phyloP scores from a whole-genome alignment of 2,888 invertebrate species.

The Blera fallax region DNA sequence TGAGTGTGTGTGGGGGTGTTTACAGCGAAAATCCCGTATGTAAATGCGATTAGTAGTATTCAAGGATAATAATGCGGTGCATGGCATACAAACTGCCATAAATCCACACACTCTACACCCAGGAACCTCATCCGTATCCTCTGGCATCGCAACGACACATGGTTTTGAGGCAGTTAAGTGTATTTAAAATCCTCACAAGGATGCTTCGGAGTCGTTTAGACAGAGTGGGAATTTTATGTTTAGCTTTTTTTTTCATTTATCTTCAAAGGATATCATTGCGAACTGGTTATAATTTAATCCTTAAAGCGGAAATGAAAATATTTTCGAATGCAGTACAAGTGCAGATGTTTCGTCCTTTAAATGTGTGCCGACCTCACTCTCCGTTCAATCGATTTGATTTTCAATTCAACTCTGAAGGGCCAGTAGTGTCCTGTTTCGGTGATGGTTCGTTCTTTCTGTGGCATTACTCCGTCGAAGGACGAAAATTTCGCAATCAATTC shows the following conservation, averaged over 20 bases:
- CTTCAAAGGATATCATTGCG: conserved; percentile 54
- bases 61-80: conserved; percentile 72
- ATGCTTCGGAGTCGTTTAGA: conserved; percentile 7
- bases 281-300: conserved; percentile 63
- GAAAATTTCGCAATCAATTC: conserved; percentile 71
- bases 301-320: conserved; percentile 68
- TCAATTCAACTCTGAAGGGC: conserved; percentile 24
- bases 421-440: conserved; percentile 25
- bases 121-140: conserved; percentile 13
- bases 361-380: not conserved
- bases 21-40: conserved; percentile 69
- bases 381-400: conserved; percentile 57
- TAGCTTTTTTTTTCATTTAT: not conserved
- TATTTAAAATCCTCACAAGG: conserved; percentile 61
- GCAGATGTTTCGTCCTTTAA: conserved; percentile 45
- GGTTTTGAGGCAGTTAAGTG: conserved; percentile 53
- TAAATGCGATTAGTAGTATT: conserved; percentile 72
- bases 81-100: conserved; percentile 69
- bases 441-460: not conserved
- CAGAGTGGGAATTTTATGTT: not conserved
- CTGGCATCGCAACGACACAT: conserved; percentile 44
- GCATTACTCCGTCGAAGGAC: conserved; percentile 24
- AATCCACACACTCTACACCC: conserved; percentile 65
- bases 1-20: conserved; percentile 38
- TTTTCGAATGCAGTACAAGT: conserved; percentile 28